Evolutionary conservation across 2,888 invertebrate species (phyloP).

Genomic region (Luffia ferchaultella): DNA sequence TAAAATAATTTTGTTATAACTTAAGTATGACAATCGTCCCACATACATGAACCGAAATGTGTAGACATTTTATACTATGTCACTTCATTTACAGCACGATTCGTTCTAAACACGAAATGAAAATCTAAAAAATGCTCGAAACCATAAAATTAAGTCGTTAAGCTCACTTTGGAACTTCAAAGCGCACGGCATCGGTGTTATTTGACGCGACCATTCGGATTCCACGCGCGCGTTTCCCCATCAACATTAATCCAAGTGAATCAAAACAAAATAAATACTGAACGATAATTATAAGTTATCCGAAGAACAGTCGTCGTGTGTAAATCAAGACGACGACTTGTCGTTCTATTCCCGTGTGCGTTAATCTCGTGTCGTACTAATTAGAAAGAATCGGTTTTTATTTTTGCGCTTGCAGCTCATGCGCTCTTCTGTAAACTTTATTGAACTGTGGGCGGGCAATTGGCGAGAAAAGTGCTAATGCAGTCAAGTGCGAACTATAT

Average conservation of each 20-base stretch:
- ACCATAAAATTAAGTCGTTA: not conserved
- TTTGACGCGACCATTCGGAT: not conserved
- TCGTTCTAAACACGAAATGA: not conserved
- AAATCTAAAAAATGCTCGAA: not conserved
- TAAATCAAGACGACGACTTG: constrained; percentile 43
- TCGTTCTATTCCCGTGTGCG: constrained; percentile 42
- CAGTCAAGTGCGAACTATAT: too few relatives aligned
- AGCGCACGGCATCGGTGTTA: not conserved
- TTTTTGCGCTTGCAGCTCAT: constrained; percentile 50
- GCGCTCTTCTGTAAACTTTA: too few relatives aligned
- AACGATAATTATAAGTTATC: constrained; percentile 40
- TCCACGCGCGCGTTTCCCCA: constrained; percentile 9
- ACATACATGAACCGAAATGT: too few relatives aligned
- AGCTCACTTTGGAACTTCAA: not conserved
- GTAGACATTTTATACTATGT: too few relatives aligned
- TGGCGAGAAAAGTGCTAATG: too few relatives aligned
- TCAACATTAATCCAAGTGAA: constrained; percentile 41
- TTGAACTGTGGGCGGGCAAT: too few relatives aligned
- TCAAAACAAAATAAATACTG: constrained; percentile 61
- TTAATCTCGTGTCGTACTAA: constrained; percentile 47
- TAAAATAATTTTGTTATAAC: too few relatives aligned
- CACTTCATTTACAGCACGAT: too few relatives aligned
- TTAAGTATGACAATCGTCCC: too few relatives aligned
- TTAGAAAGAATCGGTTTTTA: constrained; percentile 67
- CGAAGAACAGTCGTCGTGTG: constrained; percentile 42